phyloP scores from a whole-genome alignment of 1,140 invertebrate genomes.

The Bombus cullumanus region DNA sequence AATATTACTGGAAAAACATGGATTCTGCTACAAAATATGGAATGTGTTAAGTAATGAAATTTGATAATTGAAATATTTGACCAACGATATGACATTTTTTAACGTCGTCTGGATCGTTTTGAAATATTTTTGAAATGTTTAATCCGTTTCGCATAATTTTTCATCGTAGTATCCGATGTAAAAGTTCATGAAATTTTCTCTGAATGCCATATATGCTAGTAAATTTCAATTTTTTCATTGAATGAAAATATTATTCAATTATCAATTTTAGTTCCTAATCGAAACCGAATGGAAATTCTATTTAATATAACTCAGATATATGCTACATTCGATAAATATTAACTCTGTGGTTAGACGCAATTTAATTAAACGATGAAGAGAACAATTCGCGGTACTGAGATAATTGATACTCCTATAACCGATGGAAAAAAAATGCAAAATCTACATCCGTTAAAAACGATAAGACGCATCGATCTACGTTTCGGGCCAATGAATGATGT shows the following conservation, averaged over 20 bases:
- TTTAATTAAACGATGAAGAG: too few relatives aligned
- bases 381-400: conserved; percentile 22
- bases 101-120: neutral
- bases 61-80: neutral
- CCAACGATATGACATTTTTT: neutral
- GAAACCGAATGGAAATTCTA: too few relatives aligned
- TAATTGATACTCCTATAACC: conserved; percentile 59
- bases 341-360: too few relatives aligned
- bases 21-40: neutral
- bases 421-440: conserved; percentile 62
- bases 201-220: neutral
- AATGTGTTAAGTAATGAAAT: neutral
- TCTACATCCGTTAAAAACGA: conserved; percentile 53
- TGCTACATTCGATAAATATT: too few relatives aligned
- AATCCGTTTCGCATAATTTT: neutral
- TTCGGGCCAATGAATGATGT: conserved; percentile 40
- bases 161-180: neutral
- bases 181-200: neutral
- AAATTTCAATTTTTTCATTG: too few relatives aligned
- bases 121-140: neutral
- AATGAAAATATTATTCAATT: neutral
- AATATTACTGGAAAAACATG: too few relatives aligned
- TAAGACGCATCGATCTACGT: conserved; percentile 32
- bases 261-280: neutral
- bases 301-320: too few relatives aligned